phyloP scores from a whole-genome alignment of 2,888 invertebrate genomes.

The Zygaena filipendulae region DNA sequence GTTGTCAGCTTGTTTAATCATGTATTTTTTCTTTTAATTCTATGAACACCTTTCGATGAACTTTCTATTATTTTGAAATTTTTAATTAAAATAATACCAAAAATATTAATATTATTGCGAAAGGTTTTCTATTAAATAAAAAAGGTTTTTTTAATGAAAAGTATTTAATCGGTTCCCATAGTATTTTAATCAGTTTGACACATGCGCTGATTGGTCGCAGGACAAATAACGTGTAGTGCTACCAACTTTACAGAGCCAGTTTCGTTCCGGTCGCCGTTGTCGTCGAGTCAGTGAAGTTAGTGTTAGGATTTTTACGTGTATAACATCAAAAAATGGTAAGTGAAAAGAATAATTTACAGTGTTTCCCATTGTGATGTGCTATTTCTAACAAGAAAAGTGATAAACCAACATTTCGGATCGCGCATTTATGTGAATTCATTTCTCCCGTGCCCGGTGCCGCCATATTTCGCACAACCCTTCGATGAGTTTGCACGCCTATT shows the following conservation, averaged over 20 bases:
- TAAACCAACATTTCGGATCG: slow-evolving; percentile 22
- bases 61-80: too few species aligned
- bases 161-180: too few species aligned
- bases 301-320: slow-evolving; percentile 63
- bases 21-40: too few species aligned
- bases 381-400: slow-evolving; percentile 25
- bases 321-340: slow-evolving; percentile 69
- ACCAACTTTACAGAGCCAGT: slow-evolving; percentile 58
- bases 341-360: slow-evolving; percentile 51
- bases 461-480: slow-evolving; percentile 63
- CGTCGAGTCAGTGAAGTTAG: slow-evolving; percentile 62
- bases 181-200: too few species aligned
- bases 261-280: slow-evolving; percentile 65
- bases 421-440: too few species aligned
- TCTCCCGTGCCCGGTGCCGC: slow-evolving; percentile 63
- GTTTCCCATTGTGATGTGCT: slow-evolving; percentile 39
- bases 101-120: too few species aligned
- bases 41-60: too few species aligned
- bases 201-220: slow-evolving; percentile 61
- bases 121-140: too few species aligned
- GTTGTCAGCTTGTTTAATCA: too few species aligned
- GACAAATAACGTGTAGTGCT: slow-evolving; percentile 33
- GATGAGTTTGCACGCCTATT: slow-evolving; percentile 62
- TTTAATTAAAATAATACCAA: too few species aligned
- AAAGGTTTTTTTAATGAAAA: too few species aligned